Percentiles rank a stretch among this genome's conserved stretches.
Conservation (phyloP, 2,888 invertebrate genomes). For the Cynaeus angustus region DNA sequence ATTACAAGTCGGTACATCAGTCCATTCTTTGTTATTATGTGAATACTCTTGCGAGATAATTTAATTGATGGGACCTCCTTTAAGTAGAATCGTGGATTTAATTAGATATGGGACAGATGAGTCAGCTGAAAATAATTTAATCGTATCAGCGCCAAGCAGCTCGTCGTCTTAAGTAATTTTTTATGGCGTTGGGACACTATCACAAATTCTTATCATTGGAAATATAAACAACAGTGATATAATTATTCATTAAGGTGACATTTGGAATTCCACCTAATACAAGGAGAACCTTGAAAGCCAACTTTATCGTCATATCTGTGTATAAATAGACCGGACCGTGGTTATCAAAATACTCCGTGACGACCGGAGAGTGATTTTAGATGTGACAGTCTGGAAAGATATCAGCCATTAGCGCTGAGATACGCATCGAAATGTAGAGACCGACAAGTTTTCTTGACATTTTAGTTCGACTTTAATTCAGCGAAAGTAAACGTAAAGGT, state of each 20-base stretch:
- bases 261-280: conserved; percentile 56
- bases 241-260: conserved; percentile 64
- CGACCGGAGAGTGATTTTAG: conserved; percentile 51
- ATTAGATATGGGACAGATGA: conserved; percentile 35
- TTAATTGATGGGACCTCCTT: conserved; percentile 40
- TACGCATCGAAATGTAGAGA: conserved; percentile 42
- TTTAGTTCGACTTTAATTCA: conserved; percentile 6
- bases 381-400: conserved; percentile 51
- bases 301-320: conserved; percentile 54
- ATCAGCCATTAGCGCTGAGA: conserved; percentile 52
- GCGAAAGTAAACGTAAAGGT: conserved; percentile 41
- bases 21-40: conserved; percentile 41
- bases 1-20: conserved; percentile 44
- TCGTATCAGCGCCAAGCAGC: conserved; percentile 46
- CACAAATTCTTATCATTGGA: conserved; percentile 49
- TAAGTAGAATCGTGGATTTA: conserved; percentile 38
- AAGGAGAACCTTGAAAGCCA: conserved; percentile 50
- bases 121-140: conserved; percentile 45
- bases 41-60: conserved; percentile 22
- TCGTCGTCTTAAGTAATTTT: conserved; percentile 50
- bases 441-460: conserved; percentile 31
- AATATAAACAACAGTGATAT: conserved; percentile 61
- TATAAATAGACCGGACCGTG: conserved; percentile 49
- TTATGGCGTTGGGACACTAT: conserved; percentile 53
- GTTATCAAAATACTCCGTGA: conserved; percentile 41